Evolutionary conservation across 2,113 vertebrate species (phyloP), one percentile per base, ranked within the genome.

Genomic region (Sminthopsis crassicaudata): DNA sequence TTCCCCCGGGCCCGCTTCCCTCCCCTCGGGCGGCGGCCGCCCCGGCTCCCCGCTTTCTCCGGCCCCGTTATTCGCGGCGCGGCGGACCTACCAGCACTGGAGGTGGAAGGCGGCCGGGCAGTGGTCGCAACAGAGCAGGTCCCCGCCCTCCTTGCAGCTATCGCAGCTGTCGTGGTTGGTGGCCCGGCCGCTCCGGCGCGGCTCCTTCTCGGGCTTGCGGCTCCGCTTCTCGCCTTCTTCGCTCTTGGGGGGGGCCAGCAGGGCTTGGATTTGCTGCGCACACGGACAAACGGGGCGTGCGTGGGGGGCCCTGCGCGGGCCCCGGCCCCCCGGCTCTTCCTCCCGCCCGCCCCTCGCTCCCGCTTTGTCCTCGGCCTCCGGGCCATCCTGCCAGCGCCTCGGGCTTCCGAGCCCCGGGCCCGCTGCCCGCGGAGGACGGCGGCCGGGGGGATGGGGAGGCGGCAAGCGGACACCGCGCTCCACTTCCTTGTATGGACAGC

Each of bases 121-220:
- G 98, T 99, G 99, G 97, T 99, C 99, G 91, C 99, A 99, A 98
- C 99, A 99, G 42, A 99, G 98, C 96, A 99, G 97, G 97, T 99
- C 99, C 36, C 99, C 99, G 94, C 99, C 99, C 98, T 99, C 99
- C 98, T 99, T 99, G 98, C 99, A 99, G 97, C 99, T 99, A 97
- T 99, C 99, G 97, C 99, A 99, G 98, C 99, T 99, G 98, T 99
- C 99, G 97, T 99, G 99, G 99, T 99, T 99, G 96, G 99, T 99
- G 98, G 99, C 99, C 98, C 99, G 98, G 97, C 99, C 99, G 98
- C 99, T 99, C 97, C 99, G 98, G 98, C 99, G 98, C 91, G 99
- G 99, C 98, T 99, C 99, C 98, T 99, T 99, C 97, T 99, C 99
- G 92, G 99, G 98, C 98, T 99, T 99, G 97, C 99, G 98, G 98